phyloP scores from a whole-genome alignment of 2,888 invertebrate genomes.

The Eudemis profundana region DNA sequence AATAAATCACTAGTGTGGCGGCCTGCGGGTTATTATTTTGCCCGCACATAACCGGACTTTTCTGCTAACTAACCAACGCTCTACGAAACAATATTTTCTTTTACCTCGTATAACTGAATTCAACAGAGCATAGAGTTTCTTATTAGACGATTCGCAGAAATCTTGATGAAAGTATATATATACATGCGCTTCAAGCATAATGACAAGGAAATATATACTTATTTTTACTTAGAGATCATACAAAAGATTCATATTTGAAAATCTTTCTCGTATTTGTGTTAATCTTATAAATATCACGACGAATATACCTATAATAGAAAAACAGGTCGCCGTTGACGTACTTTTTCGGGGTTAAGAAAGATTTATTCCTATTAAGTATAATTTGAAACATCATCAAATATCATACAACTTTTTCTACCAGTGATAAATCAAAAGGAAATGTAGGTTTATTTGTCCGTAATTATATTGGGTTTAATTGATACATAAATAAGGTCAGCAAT shows the following conservation, averaged over 20 bases:
- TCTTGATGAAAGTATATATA: slow-evolving; percentile 49
- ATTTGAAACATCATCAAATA: too few relatives aligned
- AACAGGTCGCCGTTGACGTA: too few relatives aligned
- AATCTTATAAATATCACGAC: too few relatives aligned
- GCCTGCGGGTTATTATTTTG: slow-evolving; percentile 80
- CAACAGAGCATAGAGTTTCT: slow-evolving; percentile 62
- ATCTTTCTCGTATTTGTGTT: too few relatives aligned
- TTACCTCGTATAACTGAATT: slow-evolving; percentile 55
- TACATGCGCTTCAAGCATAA: background rate
- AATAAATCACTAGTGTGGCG: slow-evolving; percentile 77
- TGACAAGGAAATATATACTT: background rate
- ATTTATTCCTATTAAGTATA: too few relatives aligned
- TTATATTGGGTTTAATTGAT: slow-evolving; percentile 3
- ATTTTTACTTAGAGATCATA: too few relatives aligned
- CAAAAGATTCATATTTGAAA: too few relatives aligned
- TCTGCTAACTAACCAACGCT: slow-evolving; percentile 74
- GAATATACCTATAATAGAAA: too few relatives aligned
- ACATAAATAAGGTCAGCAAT: slow-evolving; percentile 34
- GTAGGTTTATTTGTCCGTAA: background rate
- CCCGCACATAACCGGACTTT: slow-evolving; percentile 67
- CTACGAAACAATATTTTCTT: slow-evolving; percentile 71
- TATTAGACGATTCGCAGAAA: slow-evolving; percentile 74
- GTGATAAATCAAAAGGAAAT: background rate
- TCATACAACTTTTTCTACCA: too few relatives aligned
- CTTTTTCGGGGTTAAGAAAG: too few relatives aligned